A percentile compares a stretch with the other conserved stretches of the same genome.
These are phyloP conservation scores for Oscheius sp. DNA, from an alignment of 2,888 invertebrate species.

Conservation along the genomic window DNA sequence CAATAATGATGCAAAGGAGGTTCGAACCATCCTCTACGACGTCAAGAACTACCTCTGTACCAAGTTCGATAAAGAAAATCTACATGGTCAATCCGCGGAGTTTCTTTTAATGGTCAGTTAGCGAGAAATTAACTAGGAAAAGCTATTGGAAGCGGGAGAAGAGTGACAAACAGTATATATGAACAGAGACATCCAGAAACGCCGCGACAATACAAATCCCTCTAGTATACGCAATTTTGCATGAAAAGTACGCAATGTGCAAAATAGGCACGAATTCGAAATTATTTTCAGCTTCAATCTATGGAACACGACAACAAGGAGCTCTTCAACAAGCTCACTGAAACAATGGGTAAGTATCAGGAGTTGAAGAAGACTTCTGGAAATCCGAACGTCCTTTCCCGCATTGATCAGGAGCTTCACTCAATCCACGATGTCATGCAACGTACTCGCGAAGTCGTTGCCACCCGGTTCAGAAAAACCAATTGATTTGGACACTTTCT, in stretches of 20 bases:
- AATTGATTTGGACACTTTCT: not conserved
- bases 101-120: not conserved
- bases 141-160: no score
- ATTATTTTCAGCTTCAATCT: not conserved
- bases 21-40: not conserved
- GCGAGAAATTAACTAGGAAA: no score
- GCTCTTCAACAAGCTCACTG: not conserved
- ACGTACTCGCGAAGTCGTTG: not conserved
- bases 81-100: not conserved
- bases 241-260: no score
- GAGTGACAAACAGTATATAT: no score
- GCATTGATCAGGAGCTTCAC: conserved; percentile 6
- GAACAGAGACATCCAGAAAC: no score
- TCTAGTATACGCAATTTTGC: no score
- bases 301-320: conserved; percentile 3
- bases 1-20: conserved; percentile 9
- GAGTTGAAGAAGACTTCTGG: not conserved
- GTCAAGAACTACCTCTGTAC: not conserved
- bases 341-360: not conserved
- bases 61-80: conserved; percentile 13
- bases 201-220: no score
- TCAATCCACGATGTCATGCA: conserved; percentile 15
- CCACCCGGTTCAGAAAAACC: not conserved
- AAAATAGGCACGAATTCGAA: not conserved
- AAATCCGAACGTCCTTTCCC: conserved; percentile 3